Conservation (phyloP, 2,888 invertebrate species). For the Drosophila flavopinicola region DNA sequence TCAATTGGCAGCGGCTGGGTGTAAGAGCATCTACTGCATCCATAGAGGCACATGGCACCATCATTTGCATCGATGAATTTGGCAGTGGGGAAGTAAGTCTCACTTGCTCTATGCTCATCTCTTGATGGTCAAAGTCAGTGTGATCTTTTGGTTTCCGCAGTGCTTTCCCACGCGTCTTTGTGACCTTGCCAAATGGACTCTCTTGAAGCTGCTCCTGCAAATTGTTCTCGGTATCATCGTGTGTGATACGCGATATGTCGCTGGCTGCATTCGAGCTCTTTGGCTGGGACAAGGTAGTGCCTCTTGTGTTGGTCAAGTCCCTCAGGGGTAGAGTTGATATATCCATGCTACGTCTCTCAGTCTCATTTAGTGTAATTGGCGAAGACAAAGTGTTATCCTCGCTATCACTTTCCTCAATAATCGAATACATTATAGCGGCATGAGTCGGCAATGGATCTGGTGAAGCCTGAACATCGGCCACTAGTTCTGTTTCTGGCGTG, state of each 20-base stretch:
- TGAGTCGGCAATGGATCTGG: not conserved
- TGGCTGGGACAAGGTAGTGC: not conserved
- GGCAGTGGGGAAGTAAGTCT: not conserved
- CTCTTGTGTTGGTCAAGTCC: conserved; percentile 24
- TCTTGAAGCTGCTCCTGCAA: not conserved
- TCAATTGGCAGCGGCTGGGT: conserved; percentile 21
- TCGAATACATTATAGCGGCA: conserved; percentile 17
- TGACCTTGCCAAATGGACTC: not conserved
- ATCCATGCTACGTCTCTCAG: not conserved
- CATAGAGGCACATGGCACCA: not conserved
- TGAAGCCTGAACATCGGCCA: not conserved
- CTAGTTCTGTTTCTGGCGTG: not conserved
- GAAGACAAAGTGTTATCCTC: conserved; percentile 13
- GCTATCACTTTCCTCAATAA: conserved; percentile 36
- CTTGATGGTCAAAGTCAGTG: no score
- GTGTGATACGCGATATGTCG: no score
- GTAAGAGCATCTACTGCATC: not conserved
- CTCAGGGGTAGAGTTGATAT: conserved; percentile 10
- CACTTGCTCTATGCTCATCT: conserved; percentile 12
- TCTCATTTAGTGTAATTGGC: not conserved
- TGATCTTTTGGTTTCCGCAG: no score
- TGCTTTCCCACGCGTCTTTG: not conserved
- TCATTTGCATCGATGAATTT: not conserved
- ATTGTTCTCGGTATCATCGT: not conserved
- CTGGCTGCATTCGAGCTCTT: not conserved